phyloP scores from a whole-genome alignment of 2,113 vertebrate genomes.

The Strix uralensis region DNA sequence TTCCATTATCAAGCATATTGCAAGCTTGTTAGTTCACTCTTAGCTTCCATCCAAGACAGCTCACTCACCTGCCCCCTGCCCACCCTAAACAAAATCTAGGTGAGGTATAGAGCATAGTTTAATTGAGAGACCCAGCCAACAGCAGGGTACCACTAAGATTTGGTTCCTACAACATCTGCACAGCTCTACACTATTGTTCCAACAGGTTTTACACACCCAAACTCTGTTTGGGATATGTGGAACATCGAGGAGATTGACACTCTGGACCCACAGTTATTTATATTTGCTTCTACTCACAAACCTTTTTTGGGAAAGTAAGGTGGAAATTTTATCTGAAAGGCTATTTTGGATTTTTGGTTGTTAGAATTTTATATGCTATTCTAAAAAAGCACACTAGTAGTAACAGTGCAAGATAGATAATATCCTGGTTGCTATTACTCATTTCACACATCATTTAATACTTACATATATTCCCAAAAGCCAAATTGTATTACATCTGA shows the following conservation, averaged over 20 bases:
- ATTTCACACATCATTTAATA: neutral
- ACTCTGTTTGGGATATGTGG: neutral
- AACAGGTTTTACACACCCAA: neutral
- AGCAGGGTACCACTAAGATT: neutral
- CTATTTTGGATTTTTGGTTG: neutral
- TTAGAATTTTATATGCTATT: neutral
- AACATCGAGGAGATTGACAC: neutral
- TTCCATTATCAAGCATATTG: neutral
- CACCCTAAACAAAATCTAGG: fast-evolving
- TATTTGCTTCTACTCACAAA: neutral
- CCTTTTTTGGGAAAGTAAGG: neutral
- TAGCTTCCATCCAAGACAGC: neutral
- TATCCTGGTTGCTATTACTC: neutral
- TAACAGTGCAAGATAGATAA: neutral
- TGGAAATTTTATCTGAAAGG: neutral
- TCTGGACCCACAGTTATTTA: neutral
- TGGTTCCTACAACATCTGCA: neutral
- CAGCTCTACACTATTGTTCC: neutral
- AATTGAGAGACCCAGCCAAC: neutral
- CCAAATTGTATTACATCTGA: neutral
- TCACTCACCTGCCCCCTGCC: neutral
- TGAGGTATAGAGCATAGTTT: neutral
- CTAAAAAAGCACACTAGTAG: neutral
- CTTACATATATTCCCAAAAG: neutral
- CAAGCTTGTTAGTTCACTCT: fast-evolving